Conservation (phyloP, 2,888 invertebrate genomes). For the Megastigmus dorsalis region DNA sequence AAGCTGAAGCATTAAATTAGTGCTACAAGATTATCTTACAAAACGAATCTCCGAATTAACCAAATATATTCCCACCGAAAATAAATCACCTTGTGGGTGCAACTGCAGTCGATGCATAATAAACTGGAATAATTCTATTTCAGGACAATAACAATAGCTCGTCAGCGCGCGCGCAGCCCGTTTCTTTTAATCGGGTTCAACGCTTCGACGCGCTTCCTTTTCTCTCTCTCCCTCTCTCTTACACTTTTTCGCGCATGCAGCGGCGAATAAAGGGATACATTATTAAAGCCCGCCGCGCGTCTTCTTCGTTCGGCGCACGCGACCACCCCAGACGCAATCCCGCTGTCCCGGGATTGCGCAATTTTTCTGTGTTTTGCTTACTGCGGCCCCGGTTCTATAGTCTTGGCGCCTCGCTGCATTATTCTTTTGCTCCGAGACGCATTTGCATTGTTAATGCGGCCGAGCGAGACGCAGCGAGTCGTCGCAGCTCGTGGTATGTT, state of each 20-base stretch:
- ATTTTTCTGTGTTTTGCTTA: conserved; percentile 63
- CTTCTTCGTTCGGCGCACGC: no score
- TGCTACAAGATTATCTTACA: no score
- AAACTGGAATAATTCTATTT: not conserved
- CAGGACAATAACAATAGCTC: conserved; percentile 16
- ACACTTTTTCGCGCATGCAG: not conserved
- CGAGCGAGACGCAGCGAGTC: no score
- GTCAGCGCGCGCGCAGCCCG: not conserved
- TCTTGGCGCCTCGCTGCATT: conserved; percentile 30
- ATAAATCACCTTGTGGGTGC: not conserved
- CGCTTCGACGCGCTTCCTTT: conserved; percentile 8
- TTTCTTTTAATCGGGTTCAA: conserved; percentile 24
- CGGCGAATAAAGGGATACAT: conserved; percentile 56
- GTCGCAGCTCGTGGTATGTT: not conserved
- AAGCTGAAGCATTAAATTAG: no score
- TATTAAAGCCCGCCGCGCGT: conserved; percentile 56
- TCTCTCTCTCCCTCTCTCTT: not conserved
- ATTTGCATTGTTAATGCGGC: conserved; percentile 59
- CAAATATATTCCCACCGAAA: no score
- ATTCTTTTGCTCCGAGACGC: conserved; percentile 40
- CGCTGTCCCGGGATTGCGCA: conserved; percentile 58
- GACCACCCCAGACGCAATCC: conserved; percentile 51
- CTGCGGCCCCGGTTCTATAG: no score
- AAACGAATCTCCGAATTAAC: no score
- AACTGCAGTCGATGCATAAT: not conserved